Evolutionary conservation across 1,140 invertebrate genomes (phyloP), one percentile per base, ranked within the genome.

Genomic region (Lasaia peninsularis): DNA sequence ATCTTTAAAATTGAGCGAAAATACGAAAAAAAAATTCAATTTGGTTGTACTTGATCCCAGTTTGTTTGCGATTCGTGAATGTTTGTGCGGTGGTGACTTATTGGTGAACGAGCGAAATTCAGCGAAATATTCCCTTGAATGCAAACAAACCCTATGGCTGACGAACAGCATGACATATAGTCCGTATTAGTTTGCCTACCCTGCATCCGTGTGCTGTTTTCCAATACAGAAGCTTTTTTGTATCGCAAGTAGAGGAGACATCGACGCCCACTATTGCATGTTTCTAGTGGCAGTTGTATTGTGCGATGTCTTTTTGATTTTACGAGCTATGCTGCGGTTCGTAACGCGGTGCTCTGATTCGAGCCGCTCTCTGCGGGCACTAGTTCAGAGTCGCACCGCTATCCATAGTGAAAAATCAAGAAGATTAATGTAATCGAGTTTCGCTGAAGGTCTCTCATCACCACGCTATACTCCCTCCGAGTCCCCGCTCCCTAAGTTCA

Each of bases 391-490:
- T 69, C 76, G 76, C 75, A 71, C 78, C 80, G 77, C 78, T 78
- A 77, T 81, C 78, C 80, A 81, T 84, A 83, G 79, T 85, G 80
- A 77, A 67, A 75, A 78, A 79, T 81, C 78, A 71, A 78, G 75
- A 73, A 82, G 78, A 78, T 83, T 71, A 61, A 66, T 65, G 60
- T 73, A 63, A 52, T 69, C 64, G 63, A 71, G 78, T 86, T 82
- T 86, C 85, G 85, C 85, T 88, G 85, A 88, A 88, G 80, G 80
- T 86, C 86, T 82, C 83, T 88, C 85, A 83, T 86, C 83, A 80
- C 82, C 82, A 59, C 63, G 61, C 66, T 72, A 61, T 62, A 58
- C 62, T 62, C 52, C 58, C 52, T 52, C 60, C 60, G 56, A 60
- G 32, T 35, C 31, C 60, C 65, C 58, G 54, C 64, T 56, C 60